Conservation (phyloP, 2,797 vertebrate species). For the Bovichtus diacanthus region DNA sequence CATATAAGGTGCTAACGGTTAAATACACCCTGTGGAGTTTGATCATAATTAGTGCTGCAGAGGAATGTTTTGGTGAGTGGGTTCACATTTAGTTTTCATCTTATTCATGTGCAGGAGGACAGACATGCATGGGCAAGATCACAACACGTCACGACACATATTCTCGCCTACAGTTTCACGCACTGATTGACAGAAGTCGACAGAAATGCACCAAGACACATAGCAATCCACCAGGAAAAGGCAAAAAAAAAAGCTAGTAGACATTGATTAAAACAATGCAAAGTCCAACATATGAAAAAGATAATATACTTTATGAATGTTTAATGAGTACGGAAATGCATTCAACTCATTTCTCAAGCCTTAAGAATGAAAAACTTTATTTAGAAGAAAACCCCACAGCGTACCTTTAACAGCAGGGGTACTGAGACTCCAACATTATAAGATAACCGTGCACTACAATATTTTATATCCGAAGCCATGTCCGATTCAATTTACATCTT, state of each 20-base stretch:
- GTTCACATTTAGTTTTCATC: background rate
- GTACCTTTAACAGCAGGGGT: too few species aligned
- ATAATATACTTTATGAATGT: background rate
- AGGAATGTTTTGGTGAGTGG: background rate
- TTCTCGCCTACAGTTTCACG: background rate
- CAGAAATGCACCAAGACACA: background rate
- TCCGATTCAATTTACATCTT: background rate
- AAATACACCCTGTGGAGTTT: background rate
- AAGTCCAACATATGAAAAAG: background rate
- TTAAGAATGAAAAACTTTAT: too few species aligned
- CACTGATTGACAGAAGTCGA: background rate
- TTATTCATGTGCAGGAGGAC: background rate
- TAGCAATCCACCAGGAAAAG: background rate
- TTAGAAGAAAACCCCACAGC: background rate
- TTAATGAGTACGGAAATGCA: background rate
- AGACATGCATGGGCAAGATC: background rate
- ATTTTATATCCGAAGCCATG: too few species aligned
- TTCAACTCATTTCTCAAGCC: background rate
- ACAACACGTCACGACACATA: background rate
- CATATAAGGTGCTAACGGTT: background rate
- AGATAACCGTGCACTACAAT: background rate
- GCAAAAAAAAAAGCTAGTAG: background rate
- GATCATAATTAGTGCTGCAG: background rate
- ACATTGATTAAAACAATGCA: background rate
- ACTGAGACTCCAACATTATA: background rate